Percentiles rank a stretch among this genome's conserved stretches.
These are phyloP conservation scores for Botrylloides violaceus DNA, from an alignment of 23 tunicate genomes.

Conservation along the genomic window DNA sequence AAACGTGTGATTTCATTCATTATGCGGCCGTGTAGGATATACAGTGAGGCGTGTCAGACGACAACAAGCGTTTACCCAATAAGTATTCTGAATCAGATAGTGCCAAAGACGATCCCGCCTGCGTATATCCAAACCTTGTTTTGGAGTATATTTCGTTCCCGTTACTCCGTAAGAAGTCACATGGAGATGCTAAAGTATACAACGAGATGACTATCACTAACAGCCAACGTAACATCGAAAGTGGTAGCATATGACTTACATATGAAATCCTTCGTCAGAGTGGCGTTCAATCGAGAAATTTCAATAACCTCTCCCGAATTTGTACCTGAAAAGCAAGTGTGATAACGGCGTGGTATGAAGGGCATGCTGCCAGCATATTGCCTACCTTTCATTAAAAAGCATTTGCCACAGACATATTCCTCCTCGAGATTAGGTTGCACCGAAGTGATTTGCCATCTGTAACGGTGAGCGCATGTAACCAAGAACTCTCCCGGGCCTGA, in stretches of 20 bases:
- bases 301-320: background rate
- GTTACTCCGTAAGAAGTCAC: conserved; percentile 20
- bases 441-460: conserved; percentile 5
- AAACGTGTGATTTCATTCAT: background rate
- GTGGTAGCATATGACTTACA: background rate
- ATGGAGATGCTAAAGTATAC: conserved; percentile 71
- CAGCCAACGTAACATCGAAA: no score
- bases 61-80: conserved; percentile 36
- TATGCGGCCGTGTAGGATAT: background rate
- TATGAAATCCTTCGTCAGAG: background rate
- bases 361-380: background rate
- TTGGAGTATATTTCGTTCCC: conserved; percentile 13
- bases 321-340: background rate
- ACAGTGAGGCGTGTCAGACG: no score
- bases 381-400: conserved; percentile 71
- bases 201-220: no score
- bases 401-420: conserved; percentile 70
- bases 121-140: conserved; percentile 43
- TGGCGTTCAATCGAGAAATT: background rate
- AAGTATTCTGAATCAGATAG: conserved; percentile 44
- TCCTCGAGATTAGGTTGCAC: conserved; percentile 24
- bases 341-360: background rate
- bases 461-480: conserved; percentile 81
- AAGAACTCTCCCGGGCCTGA: conserved; percentile 59
- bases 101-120: conserved; percentile 61